Evolutionary conservation across 2,113 vertebrate species (phyloP).

Genomic region (Austrofundulus limnaeus): DNA sequence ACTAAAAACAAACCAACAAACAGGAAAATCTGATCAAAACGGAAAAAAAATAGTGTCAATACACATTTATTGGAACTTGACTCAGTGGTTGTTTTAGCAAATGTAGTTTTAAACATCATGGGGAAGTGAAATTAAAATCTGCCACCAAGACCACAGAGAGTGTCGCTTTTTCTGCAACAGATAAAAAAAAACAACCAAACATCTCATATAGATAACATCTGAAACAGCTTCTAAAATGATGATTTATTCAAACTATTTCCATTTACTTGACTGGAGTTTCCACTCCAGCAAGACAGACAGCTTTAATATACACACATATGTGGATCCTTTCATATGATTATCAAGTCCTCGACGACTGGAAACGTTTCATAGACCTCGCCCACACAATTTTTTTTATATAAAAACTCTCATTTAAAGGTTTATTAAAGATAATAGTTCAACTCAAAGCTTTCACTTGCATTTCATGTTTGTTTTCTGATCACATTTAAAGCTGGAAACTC

Average conservation of each 20-base stretch:
- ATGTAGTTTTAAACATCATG: slow-evolving; percentile 6
- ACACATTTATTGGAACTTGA: slow-evolving; percentile 1
- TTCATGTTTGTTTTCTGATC: too few relatives aligned
- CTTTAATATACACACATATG: too few relatives aligned
- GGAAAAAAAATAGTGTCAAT: slow-evolving; percentile 3
- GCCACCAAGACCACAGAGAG: slow-evolving; percentile 4
- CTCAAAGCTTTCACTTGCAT: neutral
- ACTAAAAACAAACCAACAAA: slow-evolving; percentile 67
- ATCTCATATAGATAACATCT: neutral
- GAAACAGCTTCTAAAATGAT: neutral
- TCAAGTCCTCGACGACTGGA: neutral
- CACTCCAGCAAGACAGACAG: neutral
- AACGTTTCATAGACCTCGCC: neutral
- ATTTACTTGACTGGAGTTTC: neutral
- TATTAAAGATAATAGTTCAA: neutral
- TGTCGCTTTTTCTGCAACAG: neutral
- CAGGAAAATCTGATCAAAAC: slow-evolving; percentile 4
- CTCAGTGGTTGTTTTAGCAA: neutral
- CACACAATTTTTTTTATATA: neutral
- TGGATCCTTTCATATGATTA: neutral
- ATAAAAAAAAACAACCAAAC: neutral
- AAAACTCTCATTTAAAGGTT: neutral
- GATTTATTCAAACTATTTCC: neutral
- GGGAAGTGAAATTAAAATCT: slow-evolving; percentile 51
- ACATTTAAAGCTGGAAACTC: neutral